These are phyloP conservation scores for Cepaea nemoralis DNA, from an alignment of 1,140 invertebrate species.

Conservation along the genomic window DNA sequence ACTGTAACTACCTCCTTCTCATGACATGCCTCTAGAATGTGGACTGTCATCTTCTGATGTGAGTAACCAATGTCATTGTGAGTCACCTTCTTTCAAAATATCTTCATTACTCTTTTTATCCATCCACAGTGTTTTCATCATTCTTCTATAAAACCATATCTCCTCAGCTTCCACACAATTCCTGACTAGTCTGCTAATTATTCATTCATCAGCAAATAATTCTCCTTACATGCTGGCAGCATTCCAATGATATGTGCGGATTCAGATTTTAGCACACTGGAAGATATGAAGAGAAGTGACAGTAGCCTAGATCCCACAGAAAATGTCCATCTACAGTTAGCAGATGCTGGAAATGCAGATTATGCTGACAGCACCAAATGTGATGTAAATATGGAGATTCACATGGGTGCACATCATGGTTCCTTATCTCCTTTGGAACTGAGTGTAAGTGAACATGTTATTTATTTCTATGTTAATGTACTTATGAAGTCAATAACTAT, in stretches of 20 bases:
- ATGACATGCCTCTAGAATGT: too few species aligned
- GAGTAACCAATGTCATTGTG: too few species aligned
- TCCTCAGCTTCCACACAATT: too few species aligned
- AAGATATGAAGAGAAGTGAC: neutral
- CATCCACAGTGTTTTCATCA: too few species aligned
- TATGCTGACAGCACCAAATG: neutral
- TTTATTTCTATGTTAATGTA: neutral
- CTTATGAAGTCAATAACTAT: neutral
- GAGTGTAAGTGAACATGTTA: neutral
- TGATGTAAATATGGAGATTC: neutral
- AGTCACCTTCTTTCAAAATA: too few species aligned
- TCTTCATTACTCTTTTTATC: too few species aligned
- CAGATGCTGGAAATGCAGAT: neutral
- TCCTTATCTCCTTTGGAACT: neutral
- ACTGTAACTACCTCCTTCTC: too few species aligned
- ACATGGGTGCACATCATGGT: neutral
- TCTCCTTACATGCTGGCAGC: neutral
- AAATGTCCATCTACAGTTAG: neutral
- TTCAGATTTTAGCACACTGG: constrained; percentile 11
- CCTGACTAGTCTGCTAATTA: too few species aligned
- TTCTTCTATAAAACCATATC: too few species aligned
- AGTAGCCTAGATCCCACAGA: neutral
- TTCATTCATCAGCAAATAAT: too few species aligned
- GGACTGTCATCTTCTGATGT: too few species aligned
- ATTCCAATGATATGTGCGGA: neutral